phyloP scores from a whole-genome alignment of 2,888 invertebrate genomes.

The Cryptocephalus moraei region DNA sequence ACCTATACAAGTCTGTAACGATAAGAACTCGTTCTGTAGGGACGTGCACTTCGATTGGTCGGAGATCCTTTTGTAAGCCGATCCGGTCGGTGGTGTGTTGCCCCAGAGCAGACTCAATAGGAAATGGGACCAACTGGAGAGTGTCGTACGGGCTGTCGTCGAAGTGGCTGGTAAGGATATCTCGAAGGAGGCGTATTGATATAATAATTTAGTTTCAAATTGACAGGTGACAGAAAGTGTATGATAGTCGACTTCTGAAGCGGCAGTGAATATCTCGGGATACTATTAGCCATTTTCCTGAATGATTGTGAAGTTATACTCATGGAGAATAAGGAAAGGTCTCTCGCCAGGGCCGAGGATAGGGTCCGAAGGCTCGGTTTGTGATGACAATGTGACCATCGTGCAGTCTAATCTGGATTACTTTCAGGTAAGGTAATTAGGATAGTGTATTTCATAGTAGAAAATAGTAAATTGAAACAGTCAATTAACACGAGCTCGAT shows the following conservation, averaged over 20 bases:
- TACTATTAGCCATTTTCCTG: conserved; percentile 68
- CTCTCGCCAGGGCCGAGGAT: conserved; percentile 61
- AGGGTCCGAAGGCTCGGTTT: conserved; percentile 58
- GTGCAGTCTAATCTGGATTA: conserved; percentile 88
- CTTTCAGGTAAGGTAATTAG: conserved; percentile 39
- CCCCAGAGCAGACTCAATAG: conserved; percentile 62
- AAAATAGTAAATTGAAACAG: too few relatives aligned
- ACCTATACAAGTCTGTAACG: conserved; percentile 37
- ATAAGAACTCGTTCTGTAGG: conserved; percentile 33
- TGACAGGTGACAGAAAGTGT: conserved; percentile 41
- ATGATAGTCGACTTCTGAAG: conserved; percentile 89
- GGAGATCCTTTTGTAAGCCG: conserved; percentile 59
- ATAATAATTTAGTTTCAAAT: not conserved
- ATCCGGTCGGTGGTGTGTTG: conserved; percentile 69
- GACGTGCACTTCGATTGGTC: conserved; percentile 55
- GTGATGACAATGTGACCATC: conserved; percentile 63
- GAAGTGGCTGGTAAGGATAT: conserved; percentile 35
- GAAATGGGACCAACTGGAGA: conserved; percentile 82
- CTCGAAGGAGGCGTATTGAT: too few relatives aligned
- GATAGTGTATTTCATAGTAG: too few relatives aligned
- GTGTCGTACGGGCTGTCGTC: conserved; percentile 66
- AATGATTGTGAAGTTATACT: conserved; percentile 71
- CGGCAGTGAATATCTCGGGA: conserved; percentile 88
- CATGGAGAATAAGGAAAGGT: conserved; percentile 87
- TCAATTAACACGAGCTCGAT: too few relatives aligned